A percentile compares a stretch with the other conserved stretches of the same genome.
These are phyloP conservation scores for Clarias pachynema DNA, from an alignment of 2,797 vertebrate species.

Conservation along the genomic window DNA sequence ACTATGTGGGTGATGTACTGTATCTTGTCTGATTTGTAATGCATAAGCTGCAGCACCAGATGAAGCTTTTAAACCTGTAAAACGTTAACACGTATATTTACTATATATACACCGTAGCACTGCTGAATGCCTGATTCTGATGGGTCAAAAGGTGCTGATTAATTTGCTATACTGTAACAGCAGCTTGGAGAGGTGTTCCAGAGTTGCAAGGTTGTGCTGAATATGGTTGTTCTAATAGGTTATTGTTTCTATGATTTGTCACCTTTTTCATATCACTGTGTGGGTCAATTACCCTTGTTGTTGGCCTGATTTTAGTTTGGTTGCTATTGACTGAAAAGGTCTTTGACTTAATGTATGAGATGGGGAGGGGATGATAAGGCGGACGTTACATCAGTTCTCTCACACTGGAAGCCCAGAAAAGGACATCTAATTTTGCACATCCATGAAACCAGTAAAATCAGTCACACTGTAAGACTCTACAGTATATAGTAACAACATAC, in stretches of 20 bases:
- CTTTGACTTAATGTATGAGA: too few relatives aligned
- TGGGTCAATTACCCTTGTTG: too few relatives aligned
- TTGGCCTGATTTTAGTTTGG: too few relatives aligned
- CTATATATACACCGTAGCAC: not conserved
- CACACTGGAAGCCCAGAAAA: too few relatives aligned
- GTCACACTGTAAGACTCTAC: too few relatives aligned
- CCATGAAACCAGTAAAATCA: too few relatives aligned
- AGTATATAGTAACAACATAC: too few relatives aligned
- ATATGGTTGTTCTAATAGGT: not conserved
- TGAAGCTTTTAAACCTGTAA: conserved; percentile 17
- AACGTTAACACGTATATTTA: not conserved
- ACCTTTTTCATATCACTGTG: too few relatives aligned
- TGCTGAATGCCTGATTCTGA: not conserved
- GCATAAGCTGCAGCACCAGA: not conserved
- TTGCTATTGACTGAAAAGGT: too few relatives aligned
- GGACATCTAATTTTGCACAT: too few relatives aligned
- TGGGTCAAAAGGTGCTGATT: not conserved
- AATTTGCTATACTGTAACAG: not conserved
- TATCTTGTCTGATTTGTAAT: conserved; percentile 1
- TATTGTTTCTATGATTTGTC: not conserved
- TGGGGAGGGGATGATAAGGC: too few relatives aligned
- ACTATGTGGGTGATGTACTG: conserved; percentile 19
- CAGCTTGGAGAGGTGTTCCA: not conserved
- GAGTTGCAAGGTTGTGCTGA: not conserved
- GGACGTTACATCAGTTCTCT: too few relatives aligned